A percentile compares a stretch with the other conserved stretches of the same genome.
Conservation (phyloP, 2,113 vertebrate genomes). For the Isichthys henryi region DNA sequence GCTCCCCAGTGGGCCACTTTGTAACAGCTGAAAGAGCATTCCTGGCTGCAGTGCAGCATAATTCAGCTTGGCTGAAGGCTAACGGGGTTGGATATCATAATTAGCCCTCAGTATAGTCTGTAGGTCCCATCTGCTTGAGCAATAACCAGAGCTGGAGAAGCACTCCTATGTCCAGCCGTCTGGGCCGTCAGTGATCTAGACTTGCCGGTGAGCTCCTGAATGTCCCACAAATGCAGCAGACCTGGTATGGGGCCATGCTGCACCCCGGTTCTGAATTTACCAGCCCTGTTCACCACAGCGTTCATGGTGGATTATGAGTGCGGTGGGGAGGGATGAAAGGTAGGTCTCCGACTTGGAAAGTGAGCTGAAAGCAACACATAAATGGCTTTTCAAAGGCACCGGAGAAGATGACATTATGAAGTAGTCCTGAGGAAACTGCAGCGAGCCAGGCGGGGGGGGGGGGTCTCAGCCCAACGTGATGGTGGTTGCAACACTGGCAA, state of each 20-base stretch:
- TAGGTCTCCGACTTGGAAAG: slow-evolving; percentile 10
- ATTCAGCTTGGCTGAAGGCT: neutral
- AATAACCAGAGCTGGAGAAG: neutral
- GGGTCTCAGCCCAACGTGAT: neutral
- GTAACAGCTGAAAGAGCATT: neutral
- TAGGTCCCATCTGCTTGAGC: neutral
- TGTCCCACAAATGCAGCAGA: neutral
- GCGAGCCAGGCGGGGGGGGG: neutral
- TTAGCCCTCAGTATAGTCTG: neutral
- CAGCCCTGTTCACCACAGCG: neutral
- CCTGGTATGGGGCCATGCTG: neutral
- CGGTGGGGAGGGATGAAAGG: neutral
- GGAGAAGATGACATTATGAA: neutral
- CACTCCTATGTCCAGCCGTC: neutral
- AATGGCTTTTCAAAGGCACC: slow-evolving; percentile 1
- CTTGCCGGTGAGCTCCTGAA: neutral
- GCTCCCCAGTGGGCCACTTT: neutral
- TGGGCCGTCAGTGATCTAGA: neutral
- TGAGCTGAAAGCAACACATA: neutral
- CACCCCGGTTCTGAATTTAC: neutral
- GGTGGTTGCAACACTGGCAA: neutral
- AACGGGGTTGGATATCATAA: neutral
- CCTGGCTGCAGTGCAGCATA: neutral
- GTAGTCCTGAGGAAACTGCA: neutral
- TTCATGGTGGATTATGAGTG: neutral